A percentile compares a stretch with the other conserved stretches of the same genome.
Evolutionary conservation across 1,140 invertebrate species (phyloP).

Genomic region (Tachypleus tridentatus): DNA sequence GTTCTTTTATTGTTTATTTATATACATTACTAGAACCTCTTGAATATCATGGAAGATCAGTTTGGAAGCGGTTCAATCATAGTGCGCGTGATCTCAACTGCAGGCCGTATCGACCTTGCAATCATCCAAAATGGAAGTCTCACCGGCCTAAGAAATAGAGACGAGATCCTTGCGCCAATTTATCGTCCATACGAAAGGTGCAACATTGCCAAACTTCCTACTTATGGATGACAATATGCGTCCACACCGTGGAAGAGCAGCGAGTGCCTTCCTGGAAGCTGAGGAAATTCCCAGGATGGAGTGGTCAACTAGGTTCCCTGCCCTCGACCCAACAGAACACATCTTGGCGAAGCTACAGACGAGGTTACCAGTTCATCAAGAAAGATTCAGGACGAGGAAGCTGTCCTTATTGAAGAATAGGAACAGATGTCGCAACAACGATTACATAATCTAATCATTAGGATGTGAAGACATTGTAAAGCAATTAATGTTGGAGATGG

Average conservation of each 20-base stretch:
- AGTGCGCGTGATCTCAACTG: conserved; percentile 1
- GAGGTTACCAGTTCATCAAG: neutral
- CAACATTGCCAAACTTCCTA: neutral
- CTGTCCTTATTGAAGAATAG: conserved; percentile 2
- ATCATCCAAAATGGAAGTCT: conserved; percentile 5
- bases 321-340: conserved; percentile 2
- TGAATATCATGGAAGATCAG: neutral
- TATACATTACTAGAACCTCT: too few species aligned
- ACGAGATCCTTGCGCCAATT: conserved; percentile 6
- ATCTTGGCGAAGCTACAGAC: neutral
- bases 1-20: too few species aligned
- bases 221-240: neutral
- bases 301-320: conserved; percentile 29
- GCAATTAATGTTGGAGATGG: too few species aligned
- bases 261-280: neutral
- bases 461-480: too few species aligned
- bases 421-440: too few species aligned
- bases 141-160: conserved; percentile 1
- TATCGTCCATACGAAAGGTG: conserved; percentile 1
- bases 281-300: conserved; percentile 5
- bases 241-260: neutral
- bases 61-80: neutral
- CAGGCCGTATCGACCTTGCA: neutral
- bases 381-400: neutral
- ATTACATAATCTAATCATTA: too few species aligned